Evolutionary conservation across 2,797 vertebrate genomes (phyloP), one percentile per base, ranked within the genome.

Genomic region (Chaetodon trifasciatus): DNA sequence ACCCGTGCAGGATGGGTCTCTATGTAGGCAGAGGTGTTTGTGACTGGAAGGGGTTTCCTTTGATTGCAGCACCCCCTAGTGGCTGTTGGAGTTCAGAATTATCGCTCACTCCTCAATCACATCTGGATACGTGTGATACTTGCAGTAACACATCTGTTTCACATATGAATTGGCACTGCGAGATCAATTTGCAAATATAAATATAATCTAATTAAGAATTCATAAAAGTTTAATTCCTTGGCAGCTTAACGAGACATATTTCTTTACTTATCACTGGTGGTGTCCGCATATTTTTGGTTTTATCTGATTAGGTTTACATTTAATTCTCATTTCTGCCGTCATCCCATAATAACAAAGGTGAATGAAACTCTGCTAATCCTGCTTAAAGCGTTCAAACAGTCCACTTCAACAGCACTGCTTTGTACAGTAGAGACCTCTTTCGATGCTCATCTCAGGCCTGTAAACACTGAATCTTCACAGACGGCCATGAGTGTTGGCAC

Each of bases 1-100:
- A 19, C 32, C 32, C 40, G 28, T 49, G 52, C 62, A 62, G 24
- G 65, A 0, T 10, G 19, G 64, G 52, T 40, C 69, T 16, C 24
- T 10, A 17, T 3, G 40, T 15, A 70, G 19, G 10, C 67, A 50
- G 39, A 52, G 32, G 40, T 8, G 13, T 2, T 24, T 23, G 1
- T 0, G 16, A 15, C 24, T 62, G 10, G 5, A 6, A 37, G 15
- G 1, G 17, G 9, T 84, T 90, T 79, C 17, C 79, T 88, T 88
- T 75, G 88, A 62, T 47, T 76, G n/a, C 70, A 91, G 88, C 87
- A 0, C 76, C 87, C 28, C 69, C 74, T 78, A 32, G 84, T 89
- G 93, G 83, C 62, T 3, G 10, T n/a, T n/a, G n/a, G n/a, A n/a
- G n/a, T n/a, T n/a, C n/a, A n/a, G n/a, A n/a, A n/a, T n/a, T n/a